Evolutionary conservation across 1,140 invertebrate genomes (phyloP).

Genomic region (Sycophaga agraensis): DNA sequence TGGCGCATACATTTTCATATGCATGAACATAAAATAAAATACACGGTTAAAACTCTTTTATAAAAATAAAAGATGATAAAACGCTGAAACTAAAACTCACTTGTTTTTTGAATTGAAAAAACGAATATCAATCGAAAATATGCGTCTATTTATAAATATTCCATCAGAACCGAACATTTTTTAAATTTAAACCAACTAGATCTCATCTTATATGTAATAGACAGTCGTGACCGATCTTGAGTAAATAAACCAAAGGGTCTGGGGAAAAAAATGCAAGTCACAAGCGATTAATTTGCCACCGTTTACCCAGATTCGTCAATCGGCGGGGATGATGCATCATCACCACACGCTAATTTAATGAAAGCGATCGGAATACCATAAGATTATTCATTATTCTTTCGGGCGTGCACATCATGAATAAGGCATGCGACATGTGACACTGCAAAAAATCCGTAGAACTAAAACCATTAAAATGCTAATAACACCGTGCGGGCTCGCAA

Average conservation of each 20-base stretch:
- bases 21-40: no score
- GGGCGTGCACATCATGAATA: constrained; percentile 4
- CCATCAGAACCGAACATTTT: no score
- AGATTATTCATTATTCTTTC: constrained; percentile 22
- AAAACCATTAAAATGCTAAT: constrained; percentile 28
- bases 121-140: no score
- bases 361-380: constrained; percentile 23
- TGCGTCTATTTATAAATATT: no score
- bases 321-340: constrained; percentile 8
- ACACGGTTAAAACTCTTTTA: no score
- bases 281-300: constrained; percentile 22
- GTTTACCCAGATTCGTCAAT: constrained; percentile 20
- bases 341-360: constrained; percentile 27
- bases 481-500: not conserved
- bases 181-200: constrained; percentile 14
- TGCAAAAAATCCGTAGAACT: constrained; percentile 11
- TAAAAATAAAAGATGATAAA: no score
- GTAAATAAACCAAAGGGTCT: constrained; percentile 15
- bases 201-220: not conserved
- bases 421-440: constrained; percentile 6
- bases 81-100: no score
- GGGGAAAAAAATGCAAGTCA: constrained; percentile 25
- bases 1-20: no score
- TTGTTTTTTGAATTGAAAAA: no score
- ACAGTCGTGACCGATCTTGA: constrained; percentile 23